These are phyloP conservation scores for Drosophila rubida DNA, from an alignment of 2,888 invertebrate genomes.

Conservation along the genomic window DNA sequence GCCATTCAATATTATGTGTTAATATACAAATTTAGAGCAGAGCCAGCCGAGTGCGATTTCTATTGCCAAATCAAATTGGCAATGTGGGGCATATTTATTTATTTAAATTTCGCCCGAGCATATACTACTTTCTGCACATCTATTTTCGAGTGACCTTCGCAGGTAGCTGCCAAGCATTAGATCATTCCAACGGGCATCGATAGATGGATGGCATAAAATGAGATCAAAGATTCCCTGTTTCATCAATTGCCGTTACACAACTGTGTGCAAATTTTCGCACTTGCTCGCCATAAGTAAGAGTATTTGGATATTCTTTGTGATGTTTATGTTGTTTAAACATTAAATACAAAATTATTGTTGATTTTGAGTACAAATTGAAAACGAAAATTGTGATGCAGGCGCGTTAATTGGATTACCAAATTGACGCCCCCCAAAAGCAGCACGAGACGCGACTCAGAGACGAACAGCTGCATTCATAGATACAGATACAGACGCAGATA, in stretches of 20 bases:
- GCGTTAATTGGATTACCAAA: constrained; percentile 78
- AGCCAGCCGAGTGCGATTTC: constrained; percentile 12
- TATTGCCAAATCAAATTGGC: constrained; percentile 41
- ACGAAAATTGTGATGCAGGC: constrained; percentile 62
- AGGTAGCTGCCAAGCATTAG: constrained; percentile 29
- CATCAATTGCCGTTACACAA: constrained; percentile 18
- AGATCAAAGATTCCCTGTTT: background rate
- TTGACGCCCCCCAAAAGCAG: constrained; percentile 49
- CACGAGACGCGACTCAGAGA: constrained; percentile 28
- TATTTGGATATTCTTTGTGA: constrained; percentile 29
- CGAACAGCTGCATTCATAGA: constrained; percentile 39
- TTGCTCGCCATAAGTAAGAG: constrained; percentile 57
- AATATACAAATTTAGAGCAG: constrained; percentile 41
- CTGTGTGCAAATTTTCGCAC: constrained; percentile 45
- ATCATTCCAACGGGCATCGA: constrained; percentile 6
- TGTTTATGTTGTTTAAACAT: constrained; percentile 48
- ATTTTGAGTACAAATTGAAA: constrained; percentile 21
- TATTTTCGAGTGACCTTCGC: constrained; percentile 59
- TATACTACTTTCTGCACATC: constrained; percentile 30
- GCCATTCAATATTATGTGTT: constrained; percentile 24
- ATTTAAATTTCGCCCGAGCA: constrained; percentile 27
- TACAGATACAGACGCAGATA: constrained; percentile 27
- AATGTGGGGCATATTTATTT: constrained; percentile 50
- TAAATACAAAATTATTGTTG: constrained; percentile 43
- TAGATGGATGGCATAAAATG: background rate